These are phyloP conservation scores for Sminthurides aquaticus DNA, from an alignment of 2,888 invertebrate species.

Conservation along the genomic window DNA sequence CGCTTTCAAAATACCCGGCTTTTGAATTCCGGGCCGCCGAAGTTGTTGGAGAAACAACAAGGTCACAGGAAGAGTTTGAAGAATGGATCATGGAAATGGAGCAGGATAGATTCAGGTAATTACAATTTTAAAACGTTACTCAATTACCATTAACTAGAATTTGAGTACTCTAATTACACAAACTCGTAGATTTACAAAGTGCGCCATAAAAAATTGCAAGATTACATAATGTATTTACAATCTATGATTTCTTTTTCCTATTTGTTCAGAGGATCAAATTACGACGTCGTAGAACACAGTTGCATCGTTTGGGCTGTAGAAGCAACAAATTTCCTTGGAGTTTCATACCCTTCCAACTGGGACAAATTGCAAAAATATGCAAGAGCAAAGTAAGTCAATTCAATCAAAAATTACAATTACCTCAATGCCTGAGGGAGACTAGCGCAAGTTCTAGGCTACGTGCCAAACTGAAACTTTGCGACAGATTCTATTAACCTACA, in stretches of 20 bases:
- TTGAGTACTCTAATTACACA: too few species aligned
- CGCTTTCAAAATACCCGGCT: conserved; percentile 33
- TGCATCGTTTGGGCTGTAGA: conserved; percentile 36
- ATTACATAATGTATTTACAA: too few species aligned
- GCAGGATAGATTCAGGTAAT: conserved; percentile 3
- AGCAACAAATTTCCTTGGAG: conserved; percentile 34
- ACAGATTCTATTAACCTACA: neutral
- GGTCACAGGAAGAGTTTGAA: conserved; percentile 35
- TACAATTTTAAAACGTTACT: neutral
- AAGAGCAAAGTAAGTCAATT: conserved; percentile 10
- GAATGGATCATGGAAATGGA: conserved; percentile 32
- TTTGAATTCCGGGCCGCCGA: conserved; percentile 32
- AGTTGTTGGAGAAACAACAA: conserved; percentile 29
- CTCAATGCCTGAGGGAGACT: neutral
- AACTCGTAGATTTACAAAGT: too few species aligned
- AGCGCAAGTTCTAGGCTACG: too few species aligned
- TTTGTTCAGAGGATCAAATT: conserved; percentile 29
- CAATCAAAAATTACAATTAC: neutral
- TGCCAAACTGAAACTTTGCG: too few species aligned
- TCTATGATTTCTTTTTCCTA: conserved; percentile 1
- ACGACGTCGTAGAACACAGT: conserved; percentile 33
- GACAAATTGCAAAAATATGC: conserved; percentile 29
- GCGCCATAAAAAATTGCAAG: too few species aligned
- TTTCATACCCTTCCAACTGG: conserved; percentile 39
- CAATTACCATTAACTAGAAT: too few species aligned